phyloP scores from a whole-genome alignment of 2,113 vertebrate genomes.

The Numenius arquata region DNA sequence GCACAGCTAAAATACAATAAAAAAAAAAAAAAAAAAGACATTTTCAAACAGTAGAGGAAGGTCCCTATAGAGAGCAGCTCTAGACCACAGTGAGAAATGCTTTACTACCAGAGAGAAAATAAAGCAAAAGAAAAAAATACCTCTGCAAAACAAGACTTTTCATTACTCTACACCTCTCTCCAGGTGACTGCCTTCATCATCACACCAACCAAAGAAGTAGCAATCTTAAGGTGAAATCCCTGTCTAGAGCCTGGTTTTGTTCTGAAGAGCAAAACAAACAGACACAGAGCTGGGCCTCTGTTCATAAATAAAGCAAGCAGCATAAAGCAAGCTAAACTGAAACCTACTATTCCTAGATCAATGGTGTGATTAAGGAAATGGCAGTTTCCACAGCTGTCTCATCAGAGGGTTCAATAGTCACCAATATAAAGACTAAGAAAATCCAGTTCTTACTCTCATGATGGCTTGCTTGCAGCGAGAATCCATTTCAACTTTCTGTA shows the following conservation, averaged over 20 bases:
- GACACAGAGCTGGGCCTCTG: background rate
- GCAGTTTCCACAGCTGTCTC: background rate
- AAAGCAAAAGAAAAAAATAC: background rate
- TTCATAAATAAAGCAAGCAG: background rate
- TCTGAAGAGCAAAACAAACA: background rate
- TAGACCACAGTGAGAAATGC: background rate
- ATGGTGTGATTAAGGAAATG: background rate
- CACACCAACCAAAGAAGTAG: background rate
- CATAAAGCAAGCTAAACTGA: background rate
- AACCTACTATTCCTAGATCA: background rate
- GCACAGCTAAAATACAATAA: background rate
- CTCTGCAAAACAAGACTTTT: background rate
- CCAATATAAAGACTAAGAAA: background rate
- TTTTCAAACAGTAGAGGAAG: background rate
- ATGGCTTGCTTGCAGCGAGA: constrained; percentile 79
- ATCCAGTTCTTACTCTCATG: constrained; percentile 68
- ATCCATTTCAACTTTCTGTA: constrained; percentile 82
- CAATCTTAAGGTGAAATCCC: background rate
- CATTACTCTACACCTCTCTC: background rate
- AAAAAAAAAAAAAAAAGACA: background rate
- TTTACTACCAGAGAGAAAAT: background rate
- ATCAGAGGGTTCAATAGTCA: background rate
- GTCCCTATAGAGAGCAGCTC: background rate
- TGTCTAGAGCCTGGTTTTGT: background rate
- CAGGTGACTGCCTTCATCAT: background rate